Percentiles rank a stretch among this genome's conserved stretches.
Conservation (phyloP, 2,797 vertebrate genomes). For the Oreochromis mossambicus region DNA sequence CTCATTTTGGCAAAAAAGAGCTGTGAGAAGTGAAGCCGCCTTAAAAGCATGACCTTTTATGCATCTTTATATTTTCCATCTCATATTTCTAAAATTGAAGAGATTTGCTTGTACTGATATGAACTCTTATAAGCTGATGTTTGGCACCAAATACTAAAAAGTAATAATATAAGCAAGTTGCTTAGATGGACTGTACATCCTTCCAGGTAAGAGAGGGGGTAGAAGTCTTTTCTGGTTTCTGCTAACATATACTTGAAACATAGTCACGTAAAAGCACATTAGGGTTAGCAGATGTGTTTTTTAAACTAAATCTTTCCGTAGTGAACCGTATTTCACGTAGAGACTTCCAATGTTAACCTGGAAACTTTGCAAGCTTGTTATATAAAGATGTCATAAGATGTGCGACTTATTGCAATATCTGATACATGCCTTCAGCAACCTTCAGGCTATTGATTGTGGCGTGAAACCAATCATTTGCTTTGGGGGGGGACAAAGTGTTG, state of each 20-base stretch:
- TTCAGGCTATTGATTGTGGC: not conserved
- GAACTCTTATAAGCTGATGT: not conserved
- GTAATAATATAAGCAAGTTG: fast-evolving
- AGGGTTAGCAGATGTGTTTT: not conserved
- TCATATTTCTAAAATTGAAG: not conserved
- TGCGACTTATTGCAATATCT: not conserved
- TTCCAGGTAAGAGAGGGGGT: not conserved
- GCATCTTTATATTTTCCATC: not conserved
- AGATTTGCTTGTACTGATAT: not conserved
- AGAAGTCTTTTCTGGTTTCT: not conserved
- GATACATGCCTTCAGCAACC: not conserved
- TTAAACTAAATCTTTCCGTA: not conserved
- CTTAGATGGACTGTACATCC: not conserved
- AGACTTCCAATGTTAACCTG: not conserved
- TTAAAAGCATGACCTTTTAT: not conserved
- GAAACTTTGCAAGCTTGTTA: not conserved
- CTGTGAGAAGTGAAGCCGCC: not conserved
- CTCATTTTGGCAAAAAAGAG: not conserved
- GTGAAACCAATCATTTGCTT: not conserved
- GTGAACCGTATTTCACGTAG: not conserved
- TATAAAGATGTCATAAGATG: not conserved
- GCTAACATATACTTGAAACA: not conserved
- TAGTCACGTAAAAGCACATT: not conserved
- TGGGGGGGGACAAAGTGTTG: not conserved
- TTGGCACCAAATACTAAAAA: not conserved